Evolutionary conservation across 1,140 invertebrate genomes (phyloP), one percentile per base, ranked within the genome.

Genomic region (Drosophila guanche): DNA sequence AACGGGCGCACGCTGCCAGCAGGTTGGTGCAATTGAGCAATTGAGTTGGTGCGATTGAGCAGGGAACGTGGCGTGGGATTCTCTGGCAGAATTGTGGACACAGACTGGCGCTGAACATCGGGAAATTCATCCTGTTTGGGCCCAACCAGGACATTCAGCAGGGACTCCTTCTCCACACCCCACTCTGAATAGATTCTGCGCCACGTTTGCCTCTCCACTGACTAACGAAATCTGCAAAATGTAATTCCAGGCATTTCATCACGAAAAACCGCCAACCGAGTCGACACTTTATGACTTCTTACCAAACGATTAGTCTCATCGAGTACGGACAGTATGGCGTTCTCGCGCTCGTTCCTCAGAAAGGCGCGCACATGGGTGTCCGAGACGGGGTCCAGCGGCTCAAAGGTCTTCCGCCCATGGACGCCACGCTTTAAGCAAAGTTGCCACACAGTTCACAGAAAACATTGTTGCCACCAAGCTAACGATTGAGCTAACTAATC

Each of bases 281-380:
- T n/a, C n/a, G n/a, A n/a, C n/a, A n/a, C n/a, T n/a, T n/a, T n/a
- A n/a, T n/a, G 4, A 22, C 5, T 14, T 93, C 94, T 93, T 93
- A 97, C 96, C 88, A 94, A 94, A 92, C 95, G 95, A 69, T 96
- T 94, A 46, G 97, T 96, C 90, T 97, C 96, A 91, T 98, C 97
- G 81, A 98, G 97, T 6, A 97, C 94, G 22, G 96, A 95, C 4
- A 98, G 92, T 83, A 99, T 96, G 20, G 97, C 97, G 94, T 98
- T 99, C 92, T 98, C 96, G 56, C 96, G 95, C 93, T 99, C 97
- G 94, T 98, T 98, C 92, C 95, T 95, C 3, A 99, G 92, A 91
- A 96, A 99, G 78, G 95, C 97, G 80, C 96, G 93, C 67, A 97
- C 96, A 92, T 99, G 97, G 25, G 96, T 96, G 88, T 98, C 97